These are phyloP conservation scores for Catocala nupta DNA, from an alignment of 2,888 invertebrate species.

Conservation along the genomic window DNA sequence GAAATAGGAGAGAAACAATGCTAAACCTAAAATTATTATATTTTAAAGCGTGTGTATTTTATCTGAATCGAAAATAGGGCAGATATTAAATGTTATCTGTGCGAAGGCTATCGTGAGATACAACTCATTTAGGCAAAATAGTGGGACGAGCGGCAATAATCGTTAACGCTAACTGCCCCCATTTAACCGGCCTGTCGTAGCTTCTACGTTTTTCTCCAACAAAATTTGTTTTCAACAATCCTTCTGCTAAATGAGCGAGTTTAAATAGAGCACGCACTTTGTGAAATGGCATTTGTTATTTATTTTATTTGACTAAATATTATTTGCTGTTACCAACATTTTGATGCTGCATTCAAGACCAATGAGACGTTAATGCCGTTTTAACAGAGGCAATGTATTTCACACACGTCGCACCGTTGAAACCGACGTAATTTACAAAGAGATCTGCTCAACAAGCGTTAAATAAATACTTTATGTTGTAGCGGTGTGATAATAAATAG, in stretches of 20 bases:
- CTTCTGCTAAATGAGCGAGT: constrained; percentile 31
- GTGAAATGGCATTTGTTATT: neutral
- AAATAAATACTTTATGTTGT: constrained; percentile 52
- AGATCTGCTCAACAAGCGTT: constrained; percentile 43
- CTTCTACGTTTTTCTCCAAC: constrained; percentile 61
- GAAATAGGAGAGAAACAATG: too few relatives aligned
- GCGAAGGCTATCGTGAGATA: constrained; percentile 68
- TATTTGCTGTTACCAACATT: neutral
- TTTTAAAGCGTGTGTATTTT: too few relatives aligned
- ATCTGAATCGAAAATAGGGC: constrained; percentile 20
- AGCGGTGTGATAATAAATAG: constrained; percentile 54
- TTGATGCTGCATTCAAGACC: too few relatives aligned
- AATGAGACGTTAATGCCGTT: constrained; percentile 1
- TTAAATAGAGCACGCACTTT: constrained; percentile 26
- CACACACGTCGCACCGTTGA: constrained; percentile 14
- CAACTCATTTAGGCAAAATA: constrained; percentile 73
- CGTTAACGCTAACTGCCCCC: constrained; percentile 74
- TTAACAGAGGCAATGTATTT: constrained; percentile 8
- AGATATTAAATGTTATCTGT: constrained; percentile 45
- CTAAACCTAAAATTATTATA: too few relatives aligned
- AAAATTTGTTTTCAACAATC: constrained; percentile 63
- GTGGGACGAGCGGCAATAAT: constrained; percentile 71
- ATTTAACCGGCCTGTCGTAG: constrained; percentile 66
- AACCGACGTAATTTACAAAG: constrained; percentile 41
- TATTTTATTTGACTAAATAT: neutral